Evolutionary conservation across 1,140 invertebrate genomes (phyloP).

Genomic region (Megalopta genalis): DNA sequence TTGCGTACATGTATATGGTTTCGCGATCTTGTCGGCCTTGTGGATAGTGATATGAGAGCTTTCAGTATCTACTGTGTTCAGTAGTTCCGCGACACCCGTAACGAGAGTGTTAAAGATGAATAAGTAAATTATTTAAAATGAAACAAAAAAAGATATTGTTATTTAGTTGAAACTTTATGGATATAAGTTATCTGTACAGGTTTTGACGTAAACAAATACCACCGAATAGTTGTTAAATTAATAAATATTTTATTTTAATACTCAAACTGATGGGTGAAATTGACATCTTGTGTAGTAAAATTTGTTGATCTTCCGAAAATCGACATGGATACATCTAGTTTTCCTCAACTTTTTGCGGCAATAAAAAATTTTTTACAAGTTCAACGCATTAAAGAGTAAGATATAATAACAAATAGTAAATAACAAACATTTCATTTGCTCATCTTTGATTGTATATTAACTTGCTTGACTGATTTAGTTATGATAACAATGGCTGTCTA

Average conservation of each 20-base stretch:
- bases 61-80: neutral
- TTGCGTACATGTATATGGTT: neutral
- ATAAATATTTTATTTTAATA: constrained; percentile 2
- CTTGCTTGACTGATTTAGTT: constrained; percentile 29
- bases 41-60: neutral
- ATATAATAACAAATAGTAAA: constrained; percentile 39
- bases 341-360: constrained; percentile 70
- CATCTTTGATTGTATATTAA: constrained; percentile 2
- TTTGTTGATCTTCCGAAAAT: neutral
- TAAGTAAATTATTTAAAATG: neutral
- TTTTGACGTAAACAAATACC: neutral
- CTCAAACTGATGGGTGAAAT: neutral
- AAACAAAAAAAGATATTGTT: neutral
- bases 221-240: neutral
- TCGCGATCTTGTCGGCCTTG: neutral
- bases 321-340: constrained; percentile 72
- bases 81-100: constrained; percentile 7
- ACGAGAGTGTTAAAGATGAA: neutral
- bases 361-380: constrained; percentile 75
- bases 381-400: constrained; percentile 77
- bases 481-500: constrained; percentile 22
- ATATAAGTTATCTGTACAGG: neutral
- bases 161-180: neutral
- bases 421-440: constrained; percentile 11
- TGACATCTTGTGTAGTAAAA: neutral